Percentiles rank a stretch among this genome's conserved stretches.
These are phyloP conservation scores for Anas platyrhynchos DNA, from an alignment of 2,113 vertebrate genomes.

Conservation along the genomic window DNA sequence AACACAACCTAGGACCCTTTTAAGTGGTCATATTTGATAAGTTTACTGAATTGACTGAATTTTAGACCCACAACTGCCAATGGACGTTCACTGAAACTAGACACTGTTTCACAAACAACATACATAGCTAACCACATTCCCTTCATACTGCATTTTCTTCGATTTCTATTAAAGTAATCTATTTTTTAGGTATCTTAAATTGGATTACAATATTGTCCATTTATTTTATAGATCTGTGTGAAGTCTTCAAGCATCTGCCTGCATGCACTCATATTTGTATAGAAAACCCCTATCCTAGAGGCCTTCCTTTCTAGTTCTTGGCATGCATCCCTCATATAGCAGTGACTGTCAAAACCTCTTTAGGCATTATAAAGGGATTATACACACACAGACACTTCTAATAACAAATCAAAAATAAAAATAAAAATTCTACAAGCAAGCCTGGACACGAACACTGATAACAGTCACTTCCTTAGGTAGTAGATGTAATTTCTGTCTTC, in stretches of 20 bases:
- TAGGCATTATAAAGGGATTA: not conserved
- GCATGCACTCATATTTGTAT: rapidly evolving
- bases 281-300: not conserved
- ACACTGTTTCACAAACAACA: not conserved
- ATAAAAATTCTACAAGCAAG: not conserved
- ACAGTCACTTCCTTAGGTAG: not conserved
- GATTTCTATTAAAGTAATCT: not conserved
- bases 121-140: not conserved
- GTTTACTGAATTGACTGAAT: not conserved
- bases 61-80: not conserved
- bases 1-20: not conserved
- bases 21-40: not conserved
- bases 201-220: rapidly evolving
- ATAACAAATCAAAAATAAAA: not conserved
- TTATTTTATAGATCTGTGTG: not conserved
- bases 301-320: not conserved
- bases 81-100: not conserved
- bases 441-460: not conserved
- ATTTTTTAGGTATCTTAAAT: not conserved
- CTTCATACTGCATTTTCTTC: not conserved
- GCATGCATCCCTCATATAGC: rapidly evolving
- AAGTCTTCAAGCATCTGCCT: not conserved
- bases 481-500: not conserved
- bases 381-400: not conserved
- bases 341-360: not conserved